Base-by-base conservation (phyloP, 92 coral and sea anemone genomes). In the Palythoa grandis region DNA sequence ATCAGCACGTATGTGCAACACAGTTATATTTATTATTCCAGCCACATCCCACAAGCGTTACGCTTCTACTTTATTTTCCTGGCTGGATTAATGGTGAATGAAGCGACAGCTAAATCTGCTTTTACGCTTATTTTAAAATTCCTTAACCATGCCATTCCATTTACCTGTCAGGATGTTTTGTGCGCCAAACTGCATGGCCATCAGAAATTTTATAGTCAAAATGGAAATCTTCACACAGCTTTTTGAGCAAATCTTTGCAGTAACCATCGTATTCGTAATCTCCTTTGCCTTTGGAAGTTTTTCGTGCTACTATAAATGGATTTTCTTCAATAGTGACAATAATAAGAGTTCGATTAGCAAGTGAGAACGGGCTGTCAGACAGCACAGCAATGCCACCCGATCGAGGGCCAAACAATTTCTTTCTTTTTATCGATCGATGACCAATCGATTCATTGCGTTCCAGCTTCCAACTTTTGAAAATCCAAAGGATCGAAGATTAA, bases 111-210 rank as follows among this genome's bases (percentile, higher is more conserved):
- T 60, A 96, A 58, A 39, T 96, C 93, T 11, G 98, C 98, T 80
- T 79, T 89, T 61, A 95, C 98, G 72, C 89, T 83, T 1, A 89
- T 47, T 11, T n/a, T n/a, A n/a, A n/a, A 95, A 47, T 63, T 96
- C 98, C 17, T 76, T 87, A 3, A 96, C 98, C 95, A 96, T 89
- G 7, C 98, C 98, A 76, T 94, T 94, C 98, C 98, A 94, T 78
- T 92, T 96, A 35, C 90, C 93, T 14, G 94, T 82, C 40, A 94
- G 66, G 8, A 91, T 52, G 83, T 94, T 89, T 56, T 78, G 86
- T 0, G 93, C 87, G 25, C 98, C 98, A 88, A 89, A 96, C 56
- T n/a, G n/a, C n/a, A n/a, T 88, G 86, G 7, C 88, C 86, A 66
- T 94, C 96, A 9, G 92, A 91, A 29, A 96, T 84, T 75, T 90